A percentile compares a stretch with the other conserved stretches of the same genome.
These are phyloP conservation scores for Etheostoma cragini DNA, from an alignment of 2,113 vertebrate genomes.

Conservation along the genomic window DNA sequence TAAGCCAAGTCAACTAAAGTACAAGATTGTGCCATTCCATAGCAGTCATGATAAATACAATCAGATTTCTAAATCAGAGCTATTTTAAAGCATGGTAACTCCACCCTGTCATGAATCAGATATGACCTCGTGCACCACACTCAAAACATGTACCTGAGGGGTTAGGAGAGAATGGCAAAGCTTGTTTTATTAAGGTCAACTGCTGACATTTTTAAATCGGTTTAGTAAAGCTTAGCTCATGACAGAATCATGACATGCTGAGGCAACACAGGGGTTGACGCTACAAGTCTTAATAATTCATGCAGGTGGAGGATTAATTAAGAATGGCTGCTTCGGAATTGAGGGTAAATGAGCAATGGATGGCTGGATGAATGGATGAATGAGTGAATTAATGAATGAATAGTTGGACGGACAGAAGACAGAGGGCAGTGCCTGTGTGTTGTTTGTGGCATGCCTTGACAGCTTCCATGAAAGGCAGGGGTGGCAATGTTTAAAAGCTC, in stretches of 20 bases:
- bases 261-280: slow-evolving; percentile 48
- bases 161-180: slow-evolving; percentile 49
- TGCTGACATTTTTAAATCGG: slow-evolving; percentile 74
- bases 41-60: neutral
- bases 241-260: slow-evolving; percentile 67
- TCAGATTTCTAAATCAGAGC: neutral
- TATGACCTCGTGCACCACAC: slow-evolving; percentile 20
- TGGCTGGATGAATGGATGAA: neutral
- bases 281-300: slow-evolving; percentile 72
- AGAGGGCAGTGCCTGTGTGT: neutral
- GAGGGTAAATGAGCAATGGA: neutral
- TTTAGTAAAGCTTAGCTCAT: slow-evolving; percentile 57
- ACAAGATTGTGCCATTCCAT: neutral
- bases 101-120: slow-evolving; percentile 50
- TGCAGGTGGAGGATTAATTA: slow-evolving; percentile 58
- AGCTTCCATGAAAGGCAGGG: neutral
- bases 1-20: neutral
- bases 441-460: slow-evolving; percentile 24
- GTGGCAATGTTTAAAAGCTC: no score
- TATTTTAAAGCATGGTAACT: neutral
- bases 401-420: neutral
- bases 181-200: slow-evolving; percentile 75
- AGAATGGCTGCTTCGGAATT: slow-evolving; percentile 41
- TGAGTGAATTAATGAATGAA: neutral
- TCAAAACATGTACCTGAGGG: slow-evolving; percentile 35